Conservation (phyloP, 1,140 invertebrate species). For the Drosophila tristis region DNA sequence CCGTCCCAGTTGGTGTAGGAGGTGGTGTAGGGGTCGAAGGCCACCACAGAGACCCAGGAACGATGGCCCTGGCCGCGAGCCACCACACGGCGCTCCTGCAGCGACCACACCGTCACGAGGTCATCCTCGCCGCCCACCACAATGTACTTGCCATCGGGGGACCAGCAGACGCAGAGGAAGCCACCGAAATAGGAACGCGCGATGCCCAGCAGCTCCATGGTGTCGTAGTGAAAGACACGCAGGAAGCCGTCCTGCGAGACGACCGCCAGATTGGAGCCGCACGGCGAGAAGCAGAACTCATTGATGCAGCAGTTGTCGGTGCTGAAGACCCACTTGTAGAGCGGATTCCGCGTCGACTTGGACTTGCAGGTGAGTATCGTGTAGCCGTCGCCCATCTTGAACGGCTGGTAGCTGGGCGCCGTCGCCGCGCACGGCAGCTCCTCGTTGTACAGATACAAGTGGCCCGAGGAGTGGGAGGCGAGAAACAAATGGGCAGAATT, state of each 20-base stretch:
- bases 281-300: slow-evolving; percentile 98
- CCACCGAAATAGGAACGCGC: slow-evolving; percentile 99
- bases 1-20: slow-evolving; percentile 86
- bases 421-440: slow-evolving; percentile 94
- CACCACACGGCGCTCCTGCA: slow-evolving; percentile 95
- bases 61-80: slow-evolving; percentile 97
- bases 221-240: slow-evolving; percentile 98
- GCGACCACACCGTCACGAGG: slow-evolving; percentile 98
- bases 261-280: slow-evolving; percentile 95
- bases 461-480: slow-evolving; percentile 97
- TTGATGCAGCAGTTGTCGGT: slow-evolving; percentile 93
- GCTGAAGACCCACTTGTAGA: slow-evolving; percentile 95
- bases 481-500: slow-evolving; percentile 96
- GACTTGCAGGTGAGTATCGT: slow-evolving; percentile 98
- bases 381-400: slow-evolving; percentile 97
- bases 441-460: slow-evolving; percentile 99
- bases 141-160: slow-evolving; percentile 97
- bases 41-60: slow-evolving; percentile 98
- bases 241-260: slow-evolving; percentile 98
- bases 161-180: slow-evolving; percentile 98
- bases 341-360: slow-evolving; percentile 97
- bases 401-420: slow-evolving; percentile 95
- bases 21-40: slow-evolving; percentile 97
- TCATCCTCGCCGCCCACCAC: slow-evolving; percentile 99
- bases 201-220: slow-evolving; percentile 96